phyloP scores from a whole-genome alignment of 2,888 invertebrate species.

The Pediacus dermestoides region DNA sequence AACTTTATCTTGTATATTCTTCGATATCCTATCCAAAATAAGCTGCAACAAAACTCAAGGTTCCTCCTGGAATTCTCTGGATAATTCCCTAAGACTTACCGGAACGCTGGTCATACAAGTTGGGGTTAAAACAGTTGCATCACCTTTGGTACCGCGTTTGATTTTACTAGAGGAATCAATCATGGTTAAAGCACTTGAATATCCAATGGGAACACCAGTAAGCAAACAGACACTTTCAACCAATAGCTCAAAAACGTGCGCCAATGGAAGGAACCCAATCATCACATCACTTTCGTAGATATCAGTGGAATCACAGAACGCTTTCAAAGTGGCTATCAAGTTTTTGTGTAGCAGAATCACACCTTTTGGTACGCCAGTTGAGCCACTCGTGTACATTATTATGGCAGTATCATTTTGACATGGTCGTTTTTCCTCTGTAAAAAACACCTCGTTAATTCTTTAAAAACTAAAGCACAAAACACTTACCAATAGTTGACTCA shows the following conservation, averaged over 20 bases:
- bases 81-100: slow-evolving; percentile 62
- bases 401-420: slow-evolving; percentile 80
- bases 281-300: slow-evolving; percentile 75
- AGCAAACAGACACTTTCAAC: slow-evolving; percentile 84
- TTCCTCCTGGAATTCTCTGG: not conserved
- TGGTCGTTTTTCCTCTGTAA: slow-evolving; percentile 52
- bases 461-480: too few relatives aligned
- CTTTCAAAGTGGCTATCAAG: slow-evolving; percentile 74
- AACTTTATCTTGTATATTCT: slow-evolving; percentile 94
- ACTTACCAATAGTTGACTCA: slow-evolving; percentile 52
- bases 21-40: slow-evolving; percentile 95
- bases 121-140: slow-evolving; percentile 85
- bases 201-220: slow-evolving; percentile 89
- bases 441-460: not conserved
- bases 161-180: slow-evolving; percentile 92
- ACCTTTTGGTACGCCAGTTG: slow-evolving; percentile 93
- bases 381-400: slow-evolving; percentile 98
- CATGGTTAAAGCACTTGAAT: slow-evolving; percentile 93
- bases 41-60: slow-evolving; percentile 56
- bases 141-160: slow-evolving; percentile 91
- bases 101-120: slow-evolving; percentile 97
- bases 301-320: slow-evolving; percentile 74
- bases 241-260: slow-evolving; percentile 93
- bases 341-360: slow-evolving; percentile 79
- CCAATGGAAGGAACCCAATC: slow-evolving; percentile 93